Evolutionary conservation across 2,797 vertebrate species (phyloP), one percentile per base, ranked within the genome.

Genomic region (Erpetoichthys calabaricus): DNA sequence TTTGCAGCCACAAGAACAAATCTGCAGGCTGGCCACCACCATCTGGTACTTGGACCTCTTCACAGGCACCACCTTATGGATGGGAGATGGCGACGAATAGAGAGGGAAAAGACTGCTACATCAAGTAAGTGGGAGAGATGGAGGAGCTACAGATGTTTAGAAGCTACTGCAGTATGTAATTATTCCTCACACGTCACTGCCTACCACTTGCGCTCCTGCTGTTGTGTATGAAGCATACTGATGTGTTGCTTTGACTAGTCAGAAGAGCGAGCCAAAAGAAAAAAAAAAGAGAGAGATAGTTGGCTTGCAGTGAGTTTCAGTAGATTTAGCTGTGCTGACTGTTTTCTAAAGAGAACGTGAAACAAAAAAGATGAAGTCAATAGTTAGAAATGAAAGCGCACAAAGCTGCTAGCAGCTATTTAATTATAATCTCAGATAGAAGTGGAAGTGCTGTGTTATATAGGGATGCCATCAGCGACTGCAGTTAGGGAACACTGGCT

Each of bases 1-100:
- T 59, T 61, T 81, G 44, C 71, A 98, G 95, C 84, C 91, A 97
- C 84, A 94, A 88, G 79, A 92, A 84, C 69, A 97, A 96, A 81
- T 83, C 91, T 67, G 86, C 91, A 10, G 90, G 89, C 76, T 97
- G 92, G 90, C 88, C 90, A 8, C 86, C 91, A 66, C 86, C 89
- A 65, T 81, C 92, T 53, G 91, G 90, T 73, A 88, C 88, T 80
- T 96, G 93, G 91, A 86, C 76, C 62, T 74, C 87, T 71, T 83
- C 88, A 62, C 93, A 93, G 83, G 89, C 88, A 62, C 86, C 90
- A 71, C 86, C 88, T 72, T 94, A 96, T 86, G 92, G 91, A 83
- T 98, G 93, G 95, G 95, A 98, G 85, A 92, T 94, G 89, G 90
- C 80, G 65, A 77, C 88, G 76, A 94, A 78, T 87, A 90, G 90